phyloP scores from a whole-genome alignment of 2,888 invertebrate genomes.

The Dusona sp. region DNA sequence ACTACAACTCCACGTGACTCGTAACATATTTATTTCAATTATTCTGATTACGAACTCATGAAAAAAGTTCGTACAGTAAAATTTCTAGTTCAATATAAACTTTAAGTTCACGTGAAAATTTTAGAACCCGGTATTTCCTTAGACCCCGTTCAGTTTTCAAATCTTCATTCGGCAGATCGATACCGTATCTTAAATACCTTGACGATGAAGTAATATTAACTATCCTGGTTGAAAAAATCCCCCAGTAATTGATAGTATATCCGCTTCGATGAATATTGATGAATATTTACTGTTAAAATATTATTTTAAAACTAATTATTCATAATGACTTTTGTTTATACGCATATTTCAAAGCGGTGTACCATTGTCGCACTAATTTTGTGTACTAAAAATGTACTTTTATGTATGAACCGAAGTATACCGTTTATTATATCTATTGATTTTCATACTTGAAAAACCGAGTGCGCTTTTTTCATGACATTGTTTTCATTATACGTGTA shows the following conservation, averaged over 20 bases:
- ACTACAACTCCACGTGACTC: background rate
- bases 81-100: background rate
- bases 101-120: background rate
- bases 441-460: too few relatives aligned
- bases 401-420: too few relatives aligned
- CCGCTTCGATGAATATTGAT: too few relatives aligned
- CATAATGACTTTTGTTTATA: background rate
- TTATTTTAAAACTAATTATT: background rate
- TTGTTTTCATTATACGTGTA: too few relatives aligned
- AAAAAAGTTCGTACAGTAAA: background rate
- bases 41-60: background rate
- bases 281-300: too few relatives aligned
- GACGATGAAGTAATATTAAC: too few relatives aligned
- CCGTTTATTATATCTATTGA: too few relatives aligned
- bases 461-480: too few relatives aligned
- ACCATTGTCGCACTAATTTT: too few relatives aligned
- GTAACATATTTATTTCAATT: background rate
- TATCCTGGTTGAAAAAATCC: background rate
- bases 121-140: background rate
- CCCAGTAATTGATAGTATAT: background rate
- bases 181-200: too few relatives aligned
- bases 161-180: background rate
- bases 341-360: background rate
- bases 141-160: background rate
- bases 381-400: too few relatives aligned